Evolutionary conservation across 2,797 vertebrate species (phyloP), one percentile per base, ranked within the genome.

Genomic region (Chaetodon trifasciatus): DNA sequence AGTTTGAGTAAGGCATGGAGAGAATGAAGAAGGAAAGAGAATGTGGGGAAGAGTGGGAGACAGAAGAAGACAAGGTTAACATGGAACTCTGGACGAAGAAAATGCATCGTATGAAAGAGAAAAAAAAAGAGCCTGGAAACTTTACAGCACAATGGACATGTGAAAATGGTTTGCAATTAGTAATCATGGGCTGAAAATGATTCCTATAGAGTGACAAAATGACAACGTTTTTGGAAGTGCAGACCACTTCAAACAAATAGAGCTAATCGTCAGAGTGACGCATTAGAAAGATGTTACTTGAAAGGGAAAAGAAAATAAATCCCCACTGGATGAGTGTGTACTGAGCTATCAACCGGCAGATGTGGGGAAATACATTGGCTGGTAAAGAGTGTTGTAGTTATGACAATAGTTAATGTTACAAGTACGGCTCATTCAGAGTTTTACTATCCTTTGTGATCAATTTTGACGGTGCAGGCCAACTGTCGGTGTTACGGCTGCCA

Each of bases 1-100:
- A 81, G 70, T 39, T 72, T 67, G 72, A 92, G 64, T 70, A 56
- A 52, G 19, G 73, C 71, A 68, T 71, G 72, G 63, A 81, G 78
- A 82, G 73, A 85, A 37, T 81, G 72, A 84, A n/a, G 28, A 32
- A 32, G 28, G 28, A 32, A 3, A 76, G 40, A 72, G 42, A 78
- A 35, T 19, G 55, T 66, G 9, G 24, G 37, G 52, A 63, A 69
- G n/a, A 60, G 61, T 23, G 28, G 52, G 37, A 79, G 28, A 68
- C 11, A 80, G 35, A 66, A 66, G 71, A 74, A 79, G 53, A 76
- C 28, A 85, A 42, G 50, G 72, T 88, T 70, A 89, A 62, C 52
- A 70, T 73, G 70, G 65, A 79, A 46, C 16, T 55, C 42, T 71
- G 7, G 44, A 71, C 52, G 16, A 73, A 65, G 52, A 60, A 42